Conservation (phyloP, 2,113 vertebrate genomes). For the Zingel zingel region DNA sequence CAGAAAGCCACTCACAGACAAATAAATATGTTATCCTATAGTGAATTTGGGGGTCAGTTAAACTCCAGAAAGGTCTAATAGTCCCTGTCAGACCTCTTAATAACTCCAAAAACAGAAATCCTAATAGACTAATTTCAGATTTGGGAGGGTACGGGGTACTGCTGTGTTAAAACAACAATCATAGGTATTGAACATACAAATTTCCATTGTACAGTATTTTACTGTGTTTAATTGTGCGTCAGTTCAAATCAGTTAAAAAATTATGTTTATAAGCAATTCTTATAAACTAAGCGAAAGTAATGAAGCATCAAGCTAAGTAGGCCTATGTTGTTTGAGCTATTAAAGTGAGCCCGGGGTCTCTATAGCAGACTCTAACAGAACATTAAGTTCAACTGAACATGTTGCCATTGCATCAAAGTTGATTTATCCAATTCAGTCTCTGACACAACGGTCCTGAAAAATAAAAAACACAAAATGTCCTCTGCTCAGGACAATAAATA, state of each 20-base stretch:
- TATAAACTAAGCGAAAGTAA: background rate
- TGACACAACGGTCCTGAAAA: conserved; percentile 19
- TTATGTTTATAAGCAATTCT: background rate
- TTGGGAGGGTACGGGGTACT: background rate
- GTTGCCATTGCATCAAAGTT: background rate
- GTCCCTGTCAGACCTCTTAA: background rate
- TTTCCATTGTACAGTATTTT: background rate
- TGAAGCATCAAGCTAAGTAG: no score
- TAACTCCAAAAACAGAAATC: background rate
- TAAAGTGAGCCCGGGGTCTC: background rate
- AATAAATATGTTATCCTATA: background rate
- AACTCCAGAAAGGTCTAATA: background rate
- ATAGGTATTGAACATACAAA: background rate
- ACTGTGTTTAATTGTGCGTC: background rate
- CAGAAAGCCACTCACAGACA: background rate
- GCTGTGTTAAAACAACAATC: background rate
- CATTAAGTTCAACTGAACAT: background rate
- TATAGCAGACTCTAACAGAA: background rate
- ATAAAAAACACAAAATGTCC: background rate
- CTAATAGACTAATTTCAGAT: background rate
- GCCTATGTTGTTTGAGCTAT: background rate
- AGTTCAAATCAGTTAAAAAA: background rate
- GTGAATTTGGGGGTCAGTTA: background rate
- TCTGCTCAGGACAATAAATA: conserved; percentile 30
- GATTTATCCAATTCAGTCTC: background rate